Evolutionary conservation across 92 coral and sea anemone genomes (phyloP), one percentile per base, ranked within the genome.

Genomic region (Epizoanthus scotinus): DNA sequence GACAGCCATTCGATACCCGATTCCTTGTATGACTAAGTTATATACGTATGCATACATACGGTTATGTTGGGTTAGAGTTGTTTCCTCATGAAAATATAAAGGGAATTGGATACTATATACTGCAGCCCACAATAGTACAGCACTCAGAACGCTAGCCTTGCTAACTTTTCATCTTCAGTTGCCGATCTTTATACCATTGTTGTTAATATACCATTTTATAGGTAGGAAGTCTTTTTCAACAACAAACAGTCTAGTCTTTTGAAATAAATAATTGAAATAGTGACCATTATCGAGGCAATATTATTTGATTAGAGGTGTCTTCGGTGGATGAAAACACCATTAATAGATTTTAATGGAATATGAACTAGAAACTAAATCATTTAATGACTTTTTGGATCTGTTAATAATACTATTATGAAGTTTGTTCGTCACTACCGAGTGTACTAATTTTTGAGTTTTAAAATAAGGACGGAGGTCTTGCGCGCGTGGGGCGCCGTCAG

Each of bases 341-440:
- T 31, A 57, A 34, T n/a, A 19, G 55, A 1, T 10, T 75, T 22
- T 20, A 75, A 75, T 59, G 38, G 40, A 59, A 34, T 36, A 75
- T 36, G 36, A 75, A 38, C 50, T 26, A 53, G 63, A 75, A 59
- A 14, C 81, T 20, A 58, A 36, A 60, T 44, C 52, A 44, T 44
- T 44, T 44, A 44, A 44, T 38, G 27, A 9, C 19, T 21, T 22
- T 75, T 55, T 40, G 26, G 68, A 58, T 75, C 81, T 42, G n/a
- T 47, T 58, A 58, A 57, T 36, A 34, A 75, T 25, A 36, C 8
- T 12, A 44, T 12, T 14, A 38, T n/a, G 81, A 58, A 58, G 36
- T 60, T 64, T 64, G 0, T 44, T 44, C 15, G 15, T 44, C 15
- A 8, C 52, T 5, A 8, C 14, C 0, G 15, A 44, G 52, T 44